Evolutionary conservation across 2,797 vertebrate species (phyloP).

Genomic region (Eospalax fontanierii): DNA sequence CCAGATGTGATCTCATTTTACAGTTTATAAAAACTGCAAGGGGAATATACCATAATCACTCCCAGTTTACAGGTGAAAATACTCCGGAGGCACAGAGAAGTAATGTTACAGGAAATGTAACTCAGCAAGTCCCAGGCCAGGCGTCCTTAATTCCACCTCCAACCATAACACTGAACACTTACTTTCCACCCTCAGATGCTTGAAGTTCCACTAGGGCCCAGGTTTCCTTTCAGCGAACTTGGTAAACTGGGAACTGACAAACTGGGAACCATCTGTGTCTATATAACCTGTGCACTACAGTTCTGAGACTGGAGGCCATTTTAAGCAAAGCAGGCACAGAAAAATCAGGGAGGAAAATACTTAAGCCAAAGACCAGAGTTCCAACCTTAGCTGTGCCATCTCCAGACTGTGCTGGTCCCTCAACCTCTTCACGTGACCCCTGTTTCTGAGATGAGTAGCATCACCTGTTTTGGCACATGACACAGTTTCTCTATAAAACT

Average conservation of each 20-base stretch:
- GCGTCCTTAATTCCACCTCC: background rate
- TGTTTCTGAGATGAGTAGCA: background rate
- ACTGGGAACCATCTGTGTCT: background rate
- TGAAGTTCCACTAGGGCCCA: background rate
- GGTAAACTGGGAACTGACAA: background rate
- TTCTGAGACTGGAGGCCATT: background rate
- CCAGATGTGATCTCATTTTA: background rate
- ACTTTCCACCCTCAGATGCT: background rate
- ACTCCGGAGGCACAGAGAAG: background rate
- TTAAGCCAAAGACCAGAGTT: constrained; percentile 3
- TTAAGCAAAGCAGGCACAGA: constrained; percentile 8
- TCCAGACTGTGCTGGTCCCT: too few relatives aligned
- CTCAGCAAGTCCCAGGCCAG: background rate
- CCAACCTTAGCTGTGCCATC: background rate
- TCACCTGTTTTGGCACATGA: background rate
- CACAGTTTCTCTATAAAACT: background rate
- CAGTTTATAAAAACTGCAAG: constrained; percentile 43
- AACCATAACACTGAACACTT: background rate
- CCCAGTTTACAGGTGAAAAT: constrained; percentile 40
- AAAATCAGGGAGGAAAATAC: background rate
- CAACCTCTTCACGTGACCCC: background rate
- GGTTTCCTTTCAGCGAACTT: background rate
- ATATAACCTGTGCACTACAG: background rate
- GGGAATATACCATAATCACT: background rate
- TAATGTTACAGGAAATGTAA: background rate